Evolutionary conservation across 2,888 invertebrate species (phyloP), one percentile per base, ranked within the genome.

Genomic region (Hololepta plana): DNA sequence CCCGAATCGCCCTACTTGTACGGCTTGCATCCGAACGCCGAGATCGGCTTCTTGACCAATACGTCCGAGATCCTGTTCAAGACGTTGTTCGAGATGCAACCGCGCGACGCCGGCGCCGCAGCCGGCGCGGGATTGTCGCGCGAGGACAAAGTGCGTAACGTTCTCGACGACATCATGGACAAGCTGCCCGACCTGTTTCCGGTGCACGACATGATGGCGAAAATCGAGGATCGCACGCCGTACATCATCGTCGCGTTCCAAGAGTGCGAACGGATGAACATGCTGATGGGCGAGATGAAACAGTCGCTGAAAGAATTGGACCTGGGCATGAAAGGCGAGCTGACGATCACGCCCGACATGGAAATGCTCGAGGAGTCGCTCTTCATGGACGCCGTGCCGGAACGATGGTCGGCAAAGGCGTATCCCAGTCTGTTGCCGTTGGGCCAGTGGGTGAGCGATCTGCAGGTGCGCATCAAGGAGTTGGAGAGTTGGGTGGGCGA

Each of bases 201-300:
- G 45, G 72, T 93, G 41, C 46, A 58, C 1, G 93, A 93, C 47
- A 64, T 93, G 44, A 75, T 80, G 71, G 70, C 67, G 2, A 81
- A 82, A 50, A 72, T 74, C 3, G 90, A 91, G 51, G 90, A 93
- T 42, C 62, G 80, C 33, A 85, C 84, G 3, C 93, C 93, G 0
- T 95, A 72, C 48, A 77, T 82, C 1, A 85, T 91, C 26, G 93
- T 93, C 0, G 82, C 82, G 1, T 67, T 87, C 40, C 87, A 93
- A 54, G 93, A 95, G 54, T 88, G 88, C 50, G 91, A 93, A 52
- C 64, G 91, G 20, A 91, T 93, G 90, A 93, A 93, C 51, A 64
- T 63, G 17, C 64, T 95, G 4, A 84, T 82, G 46, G 59, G 64
- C 2, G 87, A 88, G 53, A 70, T 93, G 33, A 64, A 70, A 27